These are phyloP conservation scores for Takifugu rubripes DNA, from an alignment of 2,797 vertebrate genomes.

Conservation along the genomic window DNA sequence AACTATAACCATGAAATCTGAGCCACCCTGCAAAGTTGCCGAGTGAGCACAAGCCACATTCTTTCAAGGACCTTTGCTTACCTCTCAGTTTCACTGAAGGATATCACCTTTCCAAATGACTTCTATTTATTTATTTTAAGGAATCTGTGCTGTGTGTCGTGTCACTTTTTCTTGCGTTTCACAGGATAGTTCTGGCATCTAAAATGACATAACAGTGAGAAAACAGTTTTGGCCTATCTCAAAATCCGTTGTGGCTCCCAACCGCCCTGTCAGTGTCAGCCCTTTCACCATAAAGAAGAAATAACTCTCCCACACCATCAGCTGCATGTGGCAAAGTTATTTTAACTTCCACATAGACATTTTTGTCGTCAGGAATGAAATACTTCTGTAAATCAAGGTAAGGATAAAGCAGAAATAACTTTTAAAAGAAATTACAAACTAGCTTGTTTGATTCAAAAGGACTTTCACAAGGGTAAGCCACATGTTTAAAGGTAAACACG, in stretches of 20 bases:
- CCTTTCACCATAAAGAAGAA: slow-evolving; percentile 33
- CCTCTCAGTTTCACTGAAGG: neutral
- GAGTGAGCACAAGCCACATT: slow-evolving; percentile 65
- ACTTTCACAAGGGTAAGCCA: neutral
- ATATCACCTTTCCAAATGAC: too few relatives aligned
- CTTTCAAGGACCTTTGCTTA: slow-evolving; percentile 45
- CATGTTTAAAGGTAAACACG: too few relatives aligned
- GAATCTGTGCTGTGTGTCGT: too few relatives aligned
- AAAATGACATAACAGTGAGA: too few relatives aligned
- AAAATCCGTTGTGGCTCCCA: neutral
- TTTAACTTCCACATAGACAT: neutral
- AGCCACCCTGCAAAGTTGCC: slow-evolving; percentile 57
- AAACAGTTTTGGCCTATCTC: too few relatives aligned
- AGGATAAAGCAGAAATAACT: accelerated
- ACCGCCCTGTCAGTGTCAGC: slow-evolving; percentile 18
- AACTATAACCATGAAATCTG: slow-evolving; percentile 60
- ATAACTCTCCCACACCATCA: slow-evolving; percentile 33
- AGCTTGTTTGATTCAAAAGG: neutral
- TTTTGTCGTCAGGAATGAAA: neutral
- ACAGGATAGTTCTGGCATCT: too few relatives aligned
- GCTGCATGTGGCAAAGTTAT: slow-evolving; percentile 24
- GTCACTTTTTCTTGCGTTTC: too few relatives aligned
- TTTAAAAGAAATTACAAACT: neutral
- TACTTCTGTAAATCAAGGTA: neutral
- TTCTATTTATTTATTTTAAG: too few relatives aligned